A percentile compares a stretch with the other conserved stretches of the same genome.
Conservation (phyloP, 2,797 vertebrate species). For the Pristis pectinata region DNA sequence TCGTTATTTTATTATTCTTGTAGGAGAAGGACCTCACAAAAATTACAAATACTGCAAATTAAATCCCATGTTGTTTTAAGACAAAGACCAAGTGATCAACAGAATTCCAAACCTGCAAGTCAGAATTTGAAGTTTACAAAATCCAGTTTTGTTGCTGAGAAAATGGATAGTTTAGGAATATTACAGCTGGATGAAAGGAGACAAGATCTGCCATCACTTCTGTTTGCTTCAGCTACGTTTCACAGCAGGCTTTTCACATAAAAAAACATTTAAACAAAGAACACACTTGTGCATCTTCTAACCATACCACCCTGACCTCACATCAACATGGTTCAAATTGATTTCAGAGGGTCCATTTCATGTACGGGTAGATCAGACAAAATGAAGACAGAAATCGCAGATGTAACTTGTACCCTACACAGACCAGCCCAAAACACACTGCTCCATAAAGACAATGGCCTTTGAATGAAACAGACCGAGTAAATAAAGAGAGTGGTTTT, state of each 20-base stretch:
- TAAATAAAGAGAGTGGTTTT: conserved; percentile 23
- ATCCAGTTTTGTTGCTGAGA: not conserved
- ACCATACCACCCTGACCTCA: not conserved
- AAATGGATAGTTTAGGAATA: not conserved
- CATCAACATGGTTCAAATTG: not conserved
- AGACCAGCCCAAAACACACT: not conserved
- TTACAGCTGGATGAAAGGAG: not conserved
- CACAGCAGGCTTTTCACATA: conserved; percentile 2
- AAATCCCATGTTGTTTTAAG: not conserved
- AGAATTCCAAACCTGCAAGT: not conserved
- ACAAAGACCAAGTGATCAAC: not conserved
- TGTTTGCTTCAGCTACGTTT: not conserved
- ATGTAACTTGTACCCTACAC: not conserved
- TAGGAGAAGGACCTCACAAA: not conserved
- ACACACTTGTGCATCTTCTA: not conserved
- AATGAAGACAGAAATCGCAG: not conserved
- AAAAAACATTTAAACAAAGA: not conserved
- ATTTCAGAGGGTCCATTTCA: not conserved
- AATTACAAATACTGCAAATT: conserved; percentile 32
- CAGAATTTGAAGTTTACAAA: conserved; percentile 17
- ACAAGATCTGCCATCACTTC: not conserved
- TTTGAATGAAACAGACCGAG: conserved; percentile 2
- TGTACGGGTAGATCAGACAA: conserved; percentile 10
- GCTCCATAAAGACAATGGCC: not conserved
- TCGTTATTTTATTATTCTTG: conserved; percentile 22